A percentile compares a stretch with the other conserved stretches of the same genome.
Evolutionary conservation across 2,888 invertebrate genomes (phyloP).

Genomic region (Synergus gifuensis): DNA sequence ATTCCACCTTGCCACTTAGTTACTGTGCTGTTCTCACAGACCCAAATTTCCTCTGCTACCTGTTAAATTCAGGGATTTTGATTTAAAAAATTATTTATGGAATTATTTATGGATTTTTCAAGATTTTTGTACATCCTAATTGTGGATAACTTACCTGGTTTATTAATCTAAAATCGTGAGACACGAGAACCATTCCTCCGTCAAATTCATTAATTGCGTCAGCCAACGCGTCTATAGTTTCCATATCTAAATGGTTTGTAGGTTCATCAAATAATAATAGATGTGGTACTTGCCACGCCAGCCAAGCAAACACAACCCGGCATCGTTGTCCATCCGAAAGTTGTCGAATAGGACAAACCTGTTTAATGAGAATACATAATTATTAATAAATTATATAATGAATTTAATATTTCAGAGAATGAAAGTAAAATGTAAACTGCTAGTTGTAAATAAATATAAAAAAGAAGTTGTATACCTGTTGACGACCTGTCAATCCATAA

Average conservation of each 20-base stretch:
- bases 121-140: background rate
- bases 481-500: conserved; percentile 97
- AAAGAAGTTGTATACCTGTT: conserved; percentile 84
- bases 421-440: background rate
- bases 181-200: conserved; percentile 99
- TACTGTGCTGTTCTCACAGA: conserved; percentile 96
- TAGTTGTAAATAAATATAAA: background rate
- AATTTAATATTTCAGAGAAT: background rate
- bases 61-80: conserved; percentile 74
- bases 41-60: conserved; percentile 99
- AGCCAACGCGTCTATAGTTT: conserved; percentile 98
- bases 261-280: conserved; percentile 92
- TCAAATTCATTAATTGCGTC: conserved; percentile 99
- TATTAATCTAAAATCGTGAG: conserved; percentile 99
- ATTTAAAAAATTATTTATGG: conserved; percentile 44
- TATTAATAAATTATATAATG: conserved; percentile 9
- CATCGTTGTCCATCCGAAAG: conserved; percentile 98
- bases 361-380: conserved; percentile 47
- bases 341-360: conserved; percentile 94
- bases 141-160: conserved; percentile 76
- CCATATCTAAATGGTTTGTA: conserved; percentile 98
- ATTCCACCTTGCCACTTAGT: conserved; percentile 99
- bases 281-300: conserved; percentile 98
- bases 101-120: background rate
- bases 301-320: conserved; percentile 98